Percentiles rank a stretch among this genome's conserved stretches.
Evolutionary conservation across 2,113 vertebrate genomes (phyloP).

Genomic region (Ranitomeya imitator): DNA sequence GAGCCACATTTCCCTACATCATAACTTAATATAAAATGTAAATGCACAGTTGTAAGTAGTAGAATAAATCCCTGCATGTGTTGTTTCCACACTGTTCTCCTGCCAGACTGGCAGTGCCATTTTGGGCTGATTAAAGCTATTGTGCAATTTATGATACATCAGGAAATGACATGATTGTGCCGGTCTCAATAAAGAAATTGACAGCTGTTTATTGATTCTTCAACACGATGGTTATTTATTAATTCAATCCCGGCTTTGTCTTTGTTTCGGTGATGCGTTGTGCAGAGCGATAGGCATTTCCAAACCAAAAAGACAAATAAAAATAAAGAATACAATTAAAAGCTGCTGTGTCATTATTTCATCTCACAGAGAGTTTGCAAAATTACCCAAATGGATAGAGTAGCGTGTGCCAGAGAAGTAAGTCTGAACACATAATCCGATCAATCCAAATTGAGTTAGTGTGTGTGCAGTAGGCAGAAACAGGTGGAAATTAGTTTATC

Average conservation of each 20-base stretch:
- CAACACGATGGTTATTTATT: conserved; percentile 28
- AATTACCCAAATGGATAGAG: conserved; percentile 68
- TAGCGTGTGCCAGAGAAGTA: conserved; percentile 67
- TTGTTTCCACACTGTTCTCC: background rate
- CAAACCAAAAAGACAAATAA: conserved; percentile 15
- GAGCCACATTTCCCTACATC: background rate
- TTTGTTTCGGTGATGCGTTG: background rate
- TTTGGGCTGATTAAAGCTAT: conserved; percentile 24
- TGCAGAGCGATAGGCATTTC: background rate
- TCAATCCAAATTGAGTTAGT: conserved; percentile 79
- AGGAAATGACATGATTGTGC: conserved; percentile 11
- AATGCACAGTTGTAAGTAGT: background rate
- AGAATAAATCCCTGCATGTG: background rate
- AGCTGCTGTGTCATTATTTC: conserved; percentile 68
- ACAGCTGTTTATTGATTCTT: conserved; percentile 31
- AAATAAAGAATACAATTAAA: conserved; percentile 68
- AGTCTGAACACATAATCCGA: conserved; percentile 72
- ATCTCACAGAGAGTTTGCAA: conserved; percentile 66
- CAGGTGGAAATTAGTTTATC: conserved; percentile 81
- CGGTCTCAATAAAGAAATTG: conserved; percentile 4
- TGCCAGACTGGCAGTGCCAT: background rate
- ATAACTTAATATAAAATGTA: background rate
- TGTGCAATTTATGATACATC: background rate
- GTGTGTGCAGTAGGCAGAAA: conserved; percentile 75
- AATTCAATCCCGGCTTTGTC: background rate